Conservation (phyloP, 2,113 vertebrate species). For the Macaca fascicularis region DNA sequence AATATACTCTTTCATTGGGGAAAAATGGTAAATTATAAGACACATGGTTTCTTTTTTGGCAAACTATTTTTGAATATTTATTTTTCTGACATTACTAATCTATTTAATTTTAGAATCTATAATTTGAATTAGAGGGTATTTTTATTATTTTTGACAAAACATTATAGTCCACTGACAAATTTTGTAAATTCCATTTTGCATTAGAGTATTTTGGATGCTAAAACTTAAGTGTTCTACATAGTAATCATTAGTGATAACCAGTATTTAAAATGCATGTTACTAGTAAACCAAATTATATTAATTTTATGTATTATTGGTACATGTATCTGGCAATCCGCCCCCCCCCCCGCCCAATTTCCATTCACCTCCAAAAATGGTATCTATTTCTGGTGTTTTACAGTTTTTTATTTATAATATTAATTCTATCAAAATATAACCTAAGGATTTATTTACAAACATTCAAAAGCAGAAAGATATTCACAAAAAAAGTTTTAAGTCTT, state of each 20-base stretch:
- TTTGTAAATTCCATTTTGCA: background rate
- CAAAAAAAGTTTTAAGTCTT: background rate
- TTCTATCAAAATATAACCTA: background rate
- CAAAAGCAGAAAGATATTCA: background rate
- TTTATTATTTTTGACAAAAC: background rate
- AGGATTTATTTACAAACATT: background rate
- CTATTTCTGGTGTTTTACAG: background rate
- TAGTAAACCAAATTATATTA: background rate
- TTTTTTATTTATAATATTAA: background rate
- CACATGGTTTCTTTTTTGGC: conserved; percentile 24
- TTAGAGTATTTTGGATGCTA: background rate
- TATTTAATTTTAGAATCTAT: conserved; percentile 20
- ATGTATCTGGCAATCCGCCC: background rate
- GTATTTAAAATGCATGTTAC: background rate
- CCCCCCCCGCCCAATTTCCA: background rate
- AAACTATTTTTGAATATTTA: conserved; percentile 59
- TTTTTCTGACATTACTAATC: conserved; percentile 19
- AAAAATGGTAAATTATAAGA: conserved; percentile 49
- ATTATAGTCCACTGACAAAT: background rate
- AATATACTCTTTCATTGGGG: conserved; percentile 60
- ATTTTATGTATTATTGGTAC: background rate
- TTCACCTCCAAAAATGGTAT: background rate
- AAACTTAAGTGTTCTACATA: background rate
- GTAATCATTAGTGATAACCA: background rate
- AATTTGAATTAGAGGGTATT: background rate